phyloP scores from a whole-genome alignment of 2,888 invertebrate genomes.

The Dioctria linearis region DNA sequence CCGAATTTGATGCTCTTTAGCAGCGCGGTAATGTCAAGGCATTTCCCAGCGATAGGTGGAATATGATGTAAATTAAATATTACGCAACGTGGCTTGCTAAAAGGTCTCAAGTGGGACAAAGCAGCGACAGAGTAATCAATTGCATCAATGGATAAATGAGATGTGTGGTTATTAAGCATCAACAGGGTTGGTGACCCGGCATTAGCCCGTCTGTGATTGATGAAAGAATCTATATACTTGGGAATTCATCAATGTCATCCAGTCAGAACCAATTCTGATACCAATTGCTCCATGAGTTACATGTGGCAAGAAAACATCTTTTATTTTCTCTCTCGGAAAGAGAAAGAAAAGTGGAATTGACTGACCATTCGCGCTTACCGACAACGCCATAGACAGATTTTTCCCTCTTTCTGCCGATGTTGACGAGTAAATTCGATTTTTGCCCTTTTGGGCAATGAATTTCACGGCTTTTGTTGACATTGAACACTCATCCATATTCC shows the following conservation, averaged over 20 bases:
- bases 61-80: not conserved
- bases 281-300: not conserved
- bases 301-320: conserved; percentile 14
- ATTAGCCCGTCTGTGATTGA: not conserved
- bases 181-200: conserved; percentile 52
- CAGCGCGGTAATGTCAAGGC: conserved; percentile 80
- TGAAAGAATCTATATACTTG: conserved; percentile 3
- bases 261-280: conserved; percentile 5
- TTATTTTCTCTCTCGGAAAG: conserved; percentile 25
- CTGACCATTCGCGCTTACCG: too few species aligned
- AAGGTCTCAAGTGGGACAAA: not conserved
- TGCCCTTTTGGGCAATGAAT: not conserved
- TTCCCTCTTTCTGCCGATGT: not conserved
- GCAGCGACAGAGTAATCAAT: too few species aligned
- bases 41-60: conserved; percentile 62
- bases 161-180: conserved; percentile 59
- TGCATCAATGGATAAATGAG: too few species aligned
- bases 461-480: not conserved
- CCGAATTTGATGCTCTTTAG: conserved; percentile 82
- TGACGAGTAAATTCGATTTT: not conserved
- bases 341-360: not conserved
- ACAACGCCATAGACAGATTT: too few species aligned
- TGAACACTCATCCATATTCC: conserved; percentile 24
- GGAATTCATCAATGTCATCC: conserved; percentile 20
- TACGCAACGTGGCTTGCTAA: not conserved